A percentile compares a stretch with the other conserved stretches of the same genome.
These are phyloP conservation scores for Eubasilissa splendida DNA, from an alignment of 2,888 invertebrate species.

Conservation along the genomic window DNA sequence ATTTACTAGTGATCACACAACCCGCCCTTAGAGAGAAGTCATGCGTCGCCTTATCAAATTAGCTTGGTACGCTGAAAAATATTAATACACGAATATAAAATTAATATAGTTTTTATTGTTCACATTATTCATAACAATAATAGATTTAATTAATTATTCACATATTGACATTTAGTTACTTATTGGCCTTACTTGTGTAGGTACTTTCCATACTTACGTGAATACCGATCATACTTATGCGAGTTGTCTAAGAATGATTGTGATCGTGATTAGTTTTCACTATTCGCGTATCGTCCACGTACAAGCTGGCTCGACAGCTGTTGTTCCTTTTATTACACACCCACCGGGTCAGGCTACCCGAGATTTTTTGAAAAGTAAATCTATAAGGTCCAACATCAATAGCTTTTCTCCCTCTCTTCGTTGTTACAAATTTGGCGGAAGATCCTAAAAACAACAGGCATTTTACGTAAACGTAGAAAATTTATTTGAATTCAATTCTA, in stretches of 20 bases:
- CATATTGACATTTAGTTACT: too few relatives aligned
- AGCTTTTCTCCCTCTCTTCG: conserved; percentile 14
- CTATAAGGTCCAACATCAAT: not conserved
- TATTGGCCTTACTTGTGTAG: too few relatives aligned
- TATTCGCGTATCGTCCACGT: not conserved
- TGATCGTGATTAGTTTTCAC: conserved; percentile 19
- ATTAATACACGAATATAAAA: too few relatives aligned
- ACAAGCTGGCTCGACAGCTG: conserved; percentile 9
- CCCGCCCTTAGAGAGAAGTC: too few relatives aligned
- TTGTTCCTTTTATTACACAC: conserved; percentile 5
- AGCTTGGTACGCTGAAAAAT: too few relatives aligned
- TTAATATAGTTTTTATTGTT: too few relatives aligned
- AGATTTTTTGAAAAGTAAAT: conserved; percentile 17
- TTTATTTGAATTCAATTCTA: too few relatives aligned
- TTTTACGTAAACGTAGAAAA: too few relatives aligned
- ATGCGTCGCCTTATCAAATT: too few relatives aligned
- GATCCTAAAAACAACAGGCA: not conserved
- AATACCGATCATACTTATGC: not conserved
- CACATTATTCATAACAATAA: too few relatives aligned
- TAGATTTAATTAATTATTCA: too few relatives aligned
- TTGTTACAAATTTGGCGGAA: not conserved
- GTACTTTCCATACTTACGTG: not conserved
- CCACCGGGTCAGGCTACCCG: not conserved
- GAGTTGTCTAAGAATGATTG: not conserved
- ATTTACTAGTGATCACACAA: too few relatives aligned